Percentiles rank a stretch among this genome's conserved stretches.
phyloP scores from a whole-genome alignment of 2,113 vertebrate genomes.

The Dolichallabes microphthalmus region DNA sequence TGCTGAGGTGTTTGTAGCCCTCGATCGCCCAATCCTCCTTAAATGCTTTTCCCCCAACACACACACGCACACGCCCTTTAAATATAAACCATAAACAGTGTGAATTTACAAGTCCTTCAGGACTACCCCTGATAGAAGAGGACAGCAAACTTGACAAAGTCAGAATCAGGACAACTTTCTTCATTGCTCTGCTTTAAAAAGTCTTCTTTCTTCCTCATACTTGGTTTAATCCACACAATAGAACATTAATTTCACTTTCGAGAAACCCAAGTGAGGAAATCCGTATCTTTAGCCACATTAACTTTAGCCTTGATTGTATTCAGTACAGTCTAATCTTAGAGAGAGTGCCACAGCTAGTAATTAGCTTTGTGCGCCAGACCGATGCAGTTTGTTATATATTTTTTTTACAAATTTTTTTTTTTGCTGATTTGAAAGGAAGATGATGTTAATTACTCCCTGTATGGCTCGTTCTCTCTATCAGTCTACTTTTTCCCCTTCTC shows the following conservation, averaged over 20 bases:
- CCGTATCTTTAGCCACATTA: slow-evolving; percentile 53
- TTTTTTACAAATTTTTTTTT: slow-evolving; percentile 57
- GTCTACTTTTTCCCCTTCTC: slow-evolving; percentile 33
- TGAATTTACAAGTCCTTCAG: slow-evolving; percentile 33
- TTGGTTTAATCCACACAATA: slow-evolving; percentile 1
- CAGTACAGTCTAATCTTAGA: not conserved
- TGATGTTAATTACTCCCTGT: slow-evolving; percentile 72
- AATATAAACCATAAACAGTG: slow-evolving; percentile 52
- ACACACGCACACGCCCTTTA: slow-evolving; percentile 39
- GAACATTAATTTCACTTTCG: not conserved
- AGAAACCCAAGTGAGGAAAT: not conserved
- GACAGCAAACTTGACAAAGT: slow-evolving; percentile 36
- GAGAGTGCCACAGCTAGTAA: slow-evolving; percentile 48
- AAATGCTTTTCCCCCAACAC: not conserved
- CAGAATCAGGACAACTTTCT: slow-evolving; percentile 24
- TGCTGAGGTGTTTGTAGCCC: slow-evolving; percentile 57
- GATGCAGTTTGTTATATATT: slow-evolving; percentile 58
- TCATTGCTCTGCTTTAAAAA: not conserved
- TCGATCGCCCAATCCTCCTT: slow-evolving; percentile 33
- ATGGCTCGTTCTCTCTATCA: slow-evolving; percentile 55
- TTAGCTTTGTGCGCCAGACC: slow-evolving; percentile 62
- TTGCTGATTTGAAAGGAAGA: slow-evolving; percentile 55
- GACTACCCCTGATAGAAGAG: slow-evolving; percentile 19
- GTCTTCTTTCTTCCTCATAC: not conserved
- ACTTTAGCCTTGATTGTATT: slow-evolving; percentile 51